A percentile compares a stretch with the other conserved stretches of the same genome.
Evolutionary conservation across 2,888 invertebrate species (phyloP).

Genomic region (Dorcus hopei): DNA sequence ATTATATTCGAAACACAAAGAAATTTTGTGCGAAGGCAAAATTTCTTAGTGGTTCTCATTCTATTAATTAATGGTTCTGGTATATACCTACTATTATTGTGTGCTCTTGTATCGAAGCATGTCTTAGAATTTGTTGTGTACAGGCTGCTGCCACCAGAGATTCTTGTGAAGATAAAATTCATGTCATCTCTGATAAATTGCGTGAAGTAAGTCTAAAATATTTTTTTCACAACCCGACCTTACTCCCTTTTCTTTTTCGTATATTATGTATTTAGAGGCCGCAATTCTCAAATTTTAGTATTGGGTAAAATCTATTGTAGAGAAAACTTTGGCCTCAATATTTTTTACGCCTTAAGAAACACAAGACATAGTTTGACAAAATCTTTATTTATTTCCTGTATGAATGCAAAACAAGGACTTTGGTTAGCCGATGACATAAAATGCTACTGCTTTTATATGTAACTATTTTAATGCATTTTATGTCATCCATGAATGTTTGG

Average conservation of each 20-base stretch:
- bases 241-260: neutral
- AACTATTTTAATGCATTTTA: too few species aligned
- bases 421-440: too few species aligned
- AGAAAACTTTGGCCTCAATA: too few species aligned
- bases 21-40: neutral
- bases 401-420: neutral
- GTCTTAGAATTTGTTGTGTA: slow-evolving; percentile 44
- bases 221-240: slow-evolving; percentile 21
- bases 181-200: slow-evolving; percentile 68
- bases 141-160: slow-evolving; percentile 72
- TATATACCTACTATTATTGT: neutral
- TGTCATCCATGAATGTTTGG: too few species aligned
- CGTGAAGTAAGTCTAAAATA: slow-evolving; percentile 64
- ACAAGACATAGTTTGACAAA: too few species aligned
- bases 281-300: too few species aligned
- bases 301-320: too few species aligned
- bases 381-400: neutral
- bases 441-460: too few species aligned
- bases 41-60: neutral
- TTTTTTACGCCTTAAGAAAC: too few species aligned
- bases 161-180: slow-evolving; percentile 71
- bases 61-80: slow-evolving; percentile 1
- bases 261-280: too few species aligned
- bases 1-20: neutral
- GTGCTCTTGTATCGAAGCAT: slow-evolving; percentile 15